Percentiles rank a stretch among this genome's conserved stretches.
phyloP scores from a whole-genome alignment of 1,140 invertebrate species.

The Chymomyza costata region DNA sequence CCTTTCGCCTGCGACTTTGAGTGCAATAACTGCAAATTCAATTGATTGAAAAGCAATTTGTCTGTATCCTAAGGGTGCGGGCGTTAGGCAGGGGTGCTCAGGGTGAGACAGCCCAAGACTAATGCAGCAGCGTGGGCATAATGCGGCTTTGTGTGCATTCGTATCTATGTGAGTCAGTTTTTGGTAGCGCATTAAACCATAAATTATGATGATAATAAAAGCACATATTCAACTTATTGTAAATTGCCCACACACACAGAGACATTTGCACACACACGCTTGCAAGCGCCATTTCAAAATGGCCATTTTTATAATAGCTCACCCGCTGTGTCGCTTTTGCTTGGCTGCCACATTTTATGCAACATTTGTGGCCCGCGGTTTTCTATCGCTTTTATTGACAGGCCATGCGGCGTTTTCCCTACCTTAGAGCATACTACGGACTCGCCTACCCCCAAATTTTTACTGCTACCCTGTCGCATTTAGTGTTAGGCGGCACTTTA shows the following conservation, averaged over 20 bases:
- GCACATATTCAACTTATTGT: conserved; percentile 41
- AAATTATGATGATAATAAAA: conserved; percentile 55
- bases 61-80: too few species aligned
- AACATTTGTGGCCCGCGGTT: conserved; percentile 11
- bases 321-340: conserved; percentile 6
- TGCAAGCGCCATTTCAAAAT: conserved; percentile 22
- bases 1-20: conserved; percentile 35
- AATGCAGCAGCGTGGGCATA: conserved; percentile 32
- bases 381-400: conserved; percentile 33
- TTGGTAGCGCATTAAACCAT: conserved; percentile 47
- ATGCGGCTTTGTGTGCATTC: too few species aligned
- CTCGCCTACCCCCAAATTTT: too few species aligned
- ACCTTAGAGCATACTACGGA: too few species aligned
- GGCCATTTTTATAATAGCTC: conserved; percentile 29
- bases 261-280: conserved; percentile 2
- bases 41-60: conserved; percentile 72
- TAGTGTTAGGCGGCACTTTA: too few species aligned
- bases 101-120: conserved; percentile 20
- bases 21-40: conserved; percentile 67
- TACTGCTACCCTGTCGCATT: too few species aligned
- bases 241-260: too few species aligned
- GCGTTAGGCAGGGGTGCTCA: too few species aligned
- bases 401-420: background rate
- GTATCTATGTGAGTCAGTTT: too few species aligned
- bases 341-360: conserved; percentile 14